Base-by-base conservation (phyloP, 2,888 invertebrate genomes). In the Xestia sexstrigata region DNA sequence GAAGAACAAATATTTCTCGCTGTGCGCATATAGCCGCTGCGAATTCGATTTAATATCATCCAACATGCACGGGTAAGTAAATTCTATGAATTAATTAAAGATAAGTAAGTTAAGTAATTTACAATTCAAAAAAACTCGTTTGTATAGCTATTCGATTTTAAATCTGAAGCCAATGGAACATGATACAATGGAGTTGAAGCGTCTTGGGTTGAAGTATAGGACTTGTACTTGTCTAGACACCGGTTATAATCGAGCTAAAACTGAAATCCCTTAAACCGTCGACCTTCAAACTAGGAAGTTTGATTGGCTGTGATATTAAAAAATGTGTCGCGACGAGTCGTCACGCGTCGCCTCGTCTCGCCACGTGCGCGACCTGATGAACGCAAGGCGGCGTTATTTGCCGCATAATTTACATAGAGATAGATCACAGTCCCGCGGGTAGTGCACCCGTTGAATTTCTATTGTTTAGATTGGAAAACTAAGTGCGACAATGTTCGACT, bases 401-500 rank as follows among this genome's bases (percentile, higher is more conserved):
- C 95, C 89, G 94, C 93, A 95, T 96, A 95, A 96, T 96, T 96
- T 96, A 96, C 96, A 96, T 96, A 96, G 96, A 96, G 94, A 96
- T 96, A 94, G 95, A 96, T 94, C 94, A 93, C 91, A 84, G 93
- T 96, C 96, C 96, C 96, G 88, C 87, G 96, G 95, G 96, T 84
- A 93, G 93, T 89, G 96, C 96, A 96, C 95, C 96, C 95, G 96
- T 92, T 95, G 96, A 96, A 96, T 96, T 96, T 96, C 96, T 96
- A 96, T 96, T 96, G 96, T 96, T 96, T 96, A 96, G 95, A 96
- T 96, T 96, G 96, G 96, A 96, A 96, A 96, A 96, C 96, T 95
- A 96, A 96, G 95, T 95, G 94, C 92, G 88, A 89, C 90, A 90
- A 93, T 93, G 92, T 93, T 93, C 94, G 93, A 94, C 95, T 96